These are phyloP conservation scores for Drosophila paracracens DNA, from an alignment of 2,888 invertebrate genomes.

Conservation along the genomic window DNA sequence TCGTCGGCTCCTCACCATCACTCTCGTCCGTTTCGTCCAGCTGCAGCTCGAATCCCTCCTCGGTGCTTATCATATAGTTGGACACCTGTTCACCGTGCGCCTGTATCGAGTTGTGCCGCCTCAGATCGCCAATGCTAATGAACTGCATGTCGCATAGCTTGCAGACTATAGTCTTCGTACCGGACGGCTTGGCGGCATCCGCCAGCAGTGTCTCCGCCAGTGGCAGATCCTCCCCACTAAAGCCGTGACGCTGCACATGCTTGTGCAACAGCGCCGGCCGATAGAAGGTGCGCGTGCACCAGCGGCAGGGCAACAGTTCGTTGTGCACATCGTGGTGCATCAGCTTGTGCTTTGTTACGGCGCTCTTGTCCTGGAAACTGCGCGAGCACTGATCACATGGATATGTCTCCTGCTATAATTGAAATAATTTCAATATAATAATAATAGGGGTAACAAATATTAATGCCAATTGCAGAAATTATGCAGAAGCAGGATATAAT, in stretches of 20 bases:
- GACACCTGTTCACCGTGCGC: conserved; percentile 35
- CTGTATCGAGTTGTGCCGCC: conserved; percentile 65
- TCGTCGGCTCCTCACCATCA: conserved; percentile 59
- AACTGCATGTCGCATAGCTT: conserved; percentile 77
- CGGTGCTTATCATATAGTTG: conserved; percentile 82
- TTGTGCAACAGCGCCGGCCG: conserved; percentile 77
- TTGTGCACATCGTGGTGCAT: conserved; percentile 70
- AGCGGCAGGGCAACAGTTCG: conserved; percentile 77
- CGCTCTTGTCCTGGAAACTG: conserved; percentile 74
- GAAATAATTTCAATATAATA: neutral
- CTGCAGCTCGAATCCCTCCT: conserved; percentile 82
- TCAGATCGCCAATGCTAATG: conserved; percentile 65
- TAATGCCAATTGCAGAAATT: neutral
- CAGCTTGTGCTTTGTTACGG: conserved; percentile 77
- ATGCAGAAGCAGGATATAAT: neutral
- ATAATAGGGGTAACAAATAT: neutral
- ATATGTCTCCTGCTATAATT: conserved; percentile 63
- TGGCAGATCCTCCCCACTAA: conserved; percentile 65
- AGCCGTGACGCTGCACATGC: conserved; percentile 77
- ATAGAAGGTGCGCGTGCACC: conserved; percentile 82
- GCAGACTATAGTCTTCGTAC: conserved; percentile 75
- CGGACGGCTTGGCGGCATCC: conserved; percentile 76
- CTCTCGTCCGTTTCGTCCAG: conserved; percentile 84
- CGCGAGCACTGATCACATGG: conserved; percentile 73
- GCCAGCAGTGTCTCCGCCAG: conserved; percentile 73